These are phyloP conservation scores for Philotrypesis tridentata DNA, from an alignment of 1,140 invertebrate species.

Conservation along the genomic window DNA sequence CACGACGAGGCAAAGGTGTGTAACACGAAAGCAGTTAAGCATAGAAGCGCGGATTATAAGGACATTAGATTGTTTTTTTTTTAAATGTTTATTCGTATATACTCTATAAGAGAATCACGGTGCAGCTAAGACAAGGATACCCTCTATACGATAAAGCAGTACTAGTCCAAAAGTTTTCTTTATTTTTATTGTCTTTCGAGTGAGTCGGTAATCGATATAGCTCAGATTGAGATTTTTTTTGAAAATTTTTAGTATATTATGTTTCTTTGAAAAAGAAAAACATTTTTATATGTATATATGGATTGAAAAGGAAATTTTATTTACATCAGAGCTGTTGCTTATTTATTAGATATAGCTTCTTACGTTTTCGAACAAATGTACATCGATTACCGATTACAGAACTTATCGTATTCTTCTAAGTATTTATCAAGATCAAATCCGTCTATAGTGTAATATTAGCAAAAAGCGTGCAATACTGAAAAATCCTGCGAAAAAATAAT, in stretches of 20 bases:
- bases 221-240: constrained; percentile 4
- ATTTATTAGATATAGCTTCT: neutral
- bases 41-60: neutral
- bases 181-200: constrained; percentile 11
- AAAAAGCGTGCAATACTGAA: constrained; percentile 22
- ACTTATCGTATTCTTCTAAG: neutral
- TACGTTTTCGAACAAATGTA: neutral
- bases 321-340: neutral
- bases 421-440: neutral
- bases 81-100: constrained; percentile 1
- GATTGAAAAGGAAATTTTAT: neutral
- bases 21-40: neutral
- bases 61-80: neutral
- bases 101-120: neutral
- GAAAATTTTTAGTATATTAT: neutral
- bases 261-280: neutral
- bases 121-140: constrained; percentile 22
- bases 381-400: neutral
- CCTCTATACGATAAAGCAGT: constrained; percentile 40
- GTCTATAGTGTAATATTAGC: neutral
- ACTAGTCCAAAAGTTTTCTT: constrained; percentile 56
- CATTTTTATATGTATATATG: neutral
- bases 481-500: neutral
- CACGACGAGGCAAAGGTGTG: neutral
- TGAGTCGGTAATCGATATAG: constrained; percentile 20